Conservation (phyloP, 2,797 vertebrate species). For the Anas acuta region DNA sequence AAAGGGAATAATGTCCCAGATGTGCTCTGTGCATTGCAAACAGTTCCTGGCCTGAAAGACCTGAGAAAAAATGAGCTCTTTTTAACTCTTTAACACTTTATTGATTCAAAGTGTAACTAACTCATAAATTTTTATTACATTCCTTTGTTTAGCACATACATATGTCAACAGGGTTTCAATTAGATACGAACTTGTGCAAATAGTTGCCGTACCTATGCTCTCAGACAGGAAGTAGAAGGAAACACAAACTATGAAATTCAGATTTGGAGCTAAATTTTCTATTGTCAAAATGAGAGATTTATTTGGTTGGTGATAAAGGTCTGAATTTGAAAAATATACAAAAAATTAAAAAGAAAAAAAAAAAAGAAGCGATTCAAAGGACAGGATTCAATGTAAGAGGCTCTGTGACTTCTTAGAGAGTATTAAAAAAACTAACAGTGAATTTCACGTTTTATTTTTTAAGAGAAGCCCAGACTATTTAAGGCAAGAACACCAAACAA, state of each 20-base stretch:
- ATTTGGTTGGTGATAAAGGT: background rate
- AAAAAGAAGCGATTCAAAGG: background rate
- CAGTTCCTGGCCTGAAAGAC: background rate
- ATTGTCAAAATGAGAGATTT: background rate
- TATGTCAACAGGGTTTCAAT: slow-evolving; percentile 6
- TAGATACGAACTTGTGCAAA: background rate
- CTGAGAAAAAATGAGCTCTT: background rate
- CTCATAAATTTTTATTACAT: slow-evolving; percentile 41
- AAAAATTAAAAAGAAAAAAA: background rate
- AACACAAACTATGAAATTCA: background rate
- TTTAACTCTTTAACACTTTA: slow-evolving; percentile 56
- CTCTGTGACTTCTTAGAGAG: background rate
- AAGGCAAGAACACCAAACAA: background rate
- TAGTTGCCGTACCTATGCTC: background rate
- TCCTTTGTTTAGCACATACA: slow-evolving; percentile 31
- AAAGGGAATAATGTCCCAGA: background rate
- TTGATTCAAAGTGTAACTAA: slow-evolving; percentile 42
- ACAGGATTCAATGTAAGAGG: background rate
- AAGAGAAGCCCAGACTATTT: background rate
- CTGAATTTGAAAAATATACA: background rate
- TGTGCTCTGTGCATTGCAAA: background rate
- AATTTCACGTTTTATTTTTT: background rate
- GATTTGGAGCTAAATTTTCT: background rate
- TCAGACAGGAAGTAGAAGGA: background rate
- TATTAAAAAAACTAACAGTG: fast-evolving